These are phyloP conservation scores for Empis livida DNA, from an alignment of 2,888 invertebrate genomes.

Conservation along the genomic window DNA sequence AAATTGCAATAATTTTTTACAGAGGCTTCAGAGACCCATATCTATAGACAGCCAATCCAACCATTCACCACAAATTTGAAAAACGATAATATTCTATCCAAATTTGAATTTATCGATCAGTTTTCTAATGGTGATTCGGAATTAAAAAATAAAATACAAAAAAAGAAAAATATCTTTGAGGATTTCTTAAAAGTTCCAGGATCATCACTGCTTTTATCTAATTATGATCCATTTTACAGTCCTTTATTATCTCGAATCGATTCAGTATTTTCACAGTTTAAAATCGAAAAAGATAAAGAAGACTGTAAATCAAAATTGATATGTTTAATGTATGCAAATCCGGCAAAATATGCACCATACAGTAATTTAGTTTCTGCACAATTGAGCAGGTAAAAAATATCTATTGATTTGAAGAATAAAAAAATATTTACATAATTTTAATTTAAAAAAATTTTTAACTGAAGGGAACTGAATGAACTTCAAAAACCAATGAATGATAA, in stretches of 20 bases:
- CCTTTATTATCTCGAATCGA: constrained; percentile 72
- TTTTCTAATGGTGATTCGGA: constrained; percentile 44
- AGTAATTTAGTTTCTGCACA: constrained; percentile 82
- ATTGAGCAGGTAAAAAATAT: constrained; percentile 53
- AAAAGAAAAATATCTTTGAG: constrained; percentile 64
- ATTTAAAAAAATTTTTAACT: too few relatives aligned
- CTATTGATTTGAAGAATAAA: too few relatives aligned
- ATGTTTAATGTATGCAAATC: constrained; percentile 78
- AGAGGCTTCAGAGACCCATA: constrained; percentile 35
- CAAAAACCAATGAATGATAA: constrained; percentile 75
- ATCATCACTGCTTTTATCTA: constrained; percentile 67
- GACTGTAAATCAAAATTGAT: constrained; percentile 72
- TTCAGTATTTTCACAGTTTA: constrained; percentile 64
- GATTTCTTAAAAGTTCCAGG: constrained; percentile 77
- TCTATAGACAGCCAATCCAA: constrained; percentile 2
- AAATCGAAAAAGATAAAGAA: constrained; percentile 52
- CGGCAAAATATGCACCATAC: constrained; percentile 78
- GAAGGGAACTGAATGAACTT: constrained; percentile 70
- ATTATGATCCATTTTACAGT: constrained; percentile 84
- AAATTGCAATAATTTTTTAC: constrained; percentile 16
- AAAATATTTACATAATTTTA: too few relatives aligned
- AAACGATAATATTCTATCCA: constrained; percentile 24
- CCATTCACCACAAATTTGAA: too few relatives aligned
- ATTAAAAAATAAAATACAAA: constrained; percentile 29
- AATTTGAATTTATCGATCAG: constrained; percentile 46